phyloP scores from a whole-genome alignment of 1,140 invertebrate species.

The Tenebrio molitor region DNA sequence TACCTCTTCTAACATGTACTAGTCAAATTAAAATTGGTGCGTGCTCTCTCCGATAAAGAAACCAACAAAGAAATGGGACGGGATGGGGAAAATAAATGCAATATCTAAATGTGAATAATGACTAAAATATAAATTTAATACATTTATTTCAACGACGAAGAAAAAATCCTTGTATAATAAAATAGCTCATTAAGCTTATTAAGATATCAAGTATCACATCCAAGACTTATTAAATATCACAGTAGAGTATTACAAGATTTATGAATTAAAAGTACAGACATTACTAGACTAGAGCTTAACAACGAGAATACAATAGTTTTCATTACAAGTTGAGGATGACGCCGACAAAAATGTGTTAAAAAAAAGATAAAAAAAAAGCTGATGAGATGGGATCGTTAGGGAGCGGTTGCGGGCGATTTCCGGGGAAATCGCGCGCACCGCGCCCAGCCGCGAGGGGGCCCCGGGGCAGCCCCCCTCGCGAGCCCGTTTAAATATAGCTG shows the following conservation, averaged over 20 bases:
- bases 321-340: slow-evolving; percentile 19
- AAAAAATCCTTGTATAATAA: slow-evolving; percentile 37
- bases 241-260: slow-evolving; percentile 16
- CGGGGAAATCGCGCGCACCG: slow-evolving; percentile 1
- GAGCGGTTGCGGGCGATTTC: too few relatives aligned
- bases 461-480: not conserved
- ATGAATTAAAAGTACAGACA: slow-evolving; percentile 15
- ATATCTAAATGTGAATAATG: slow-evolving; percentile 58
- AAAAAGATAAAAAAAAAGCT: slow-evolving; percentile 4
- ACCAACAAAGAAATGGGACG: slow-evolving; percentile 41
- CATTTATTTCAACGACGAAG: slow-evolving; percentile 52
- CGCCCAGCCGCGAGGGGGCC: not conserved
- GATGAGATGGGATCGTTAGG: slow-evolving; percentile 12
- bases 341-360: slow-evolving; percentile 22
- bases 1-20: not conserved
- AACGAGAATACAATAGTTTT: slow-evolving; percentile 31
- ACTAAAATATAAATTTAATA: slow-evolving; percentile 56
- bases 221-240: slow-evolving; percentile 27
- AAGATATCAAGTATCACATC: slow-evolving; percentile 29
- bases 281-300: slow-evolving; percentile 19
- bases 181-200: slow-evolving; percentile 24
- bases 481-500: slow-evolving; percentile 31
- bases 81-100: slow-evolving; percentile 51
- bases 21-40: not conserved
- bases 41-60: not conserved